These are phyloP conservation scores for Myotis planiceps DNA, from an alignment of 2,797 vertebrate genomes.

Conservation along the genomic window DNA sequence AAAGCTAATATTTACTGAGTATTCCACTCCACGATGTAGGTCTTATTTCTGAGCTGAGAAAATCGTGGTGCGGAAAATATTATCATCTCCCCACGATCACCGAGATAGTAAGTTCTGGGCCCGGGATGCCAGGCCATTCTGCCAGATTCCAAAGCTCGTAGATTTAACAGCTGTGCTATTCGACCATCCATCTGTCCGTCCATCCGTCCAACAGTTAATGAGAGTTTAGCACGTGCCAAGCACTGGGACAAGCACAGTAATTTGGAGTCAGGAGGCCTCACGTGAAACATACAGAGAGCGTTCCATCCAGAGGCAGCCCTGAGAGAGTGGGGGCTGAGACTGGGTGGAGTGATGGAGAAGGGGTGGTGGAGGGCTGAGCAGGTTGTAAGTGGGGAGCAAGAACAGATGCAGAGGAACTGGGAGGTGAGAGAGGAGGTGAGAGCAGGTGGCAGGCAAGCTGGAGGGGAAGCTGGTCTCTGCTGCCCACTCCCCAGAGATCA, in stretches of 20 bases:
- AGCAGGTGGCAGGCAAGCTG: fast-evolving
- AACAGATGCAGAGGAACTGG: not conserved
- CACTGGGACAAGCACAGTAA: not conserved
- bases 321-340: not conserved
- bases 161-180: not conserved
- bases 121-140: not conserved
- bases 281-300: not conserved
- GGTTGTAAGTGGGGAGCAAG: not conserved
- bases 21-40: not conserved
- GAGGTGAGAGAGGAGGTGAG: not conserved
- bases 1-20: not conserved
- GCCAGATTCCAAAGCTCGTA: not conserved
- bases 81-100: not conserved
- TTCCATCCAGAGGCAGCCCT: not conserved
- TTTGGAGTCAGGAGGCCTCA: not conserved
- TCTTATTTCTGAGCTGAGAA: conserved; percentile 12
- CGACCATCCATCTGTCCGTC: not conserved
- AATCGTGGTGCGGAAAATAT: not conserved
- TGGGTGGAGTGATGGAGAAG: no score
- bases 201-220: not conserved
- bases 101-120: not conserved
- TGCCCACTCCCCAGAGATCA: no score
- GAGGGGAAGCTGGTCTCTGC: no score
- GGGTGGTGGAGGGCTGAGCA: not conserved
- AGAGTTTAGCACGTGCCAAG: not conserved